Conservation (phyloP, 2,797 vertebrate genomes). For the Anguilla obscura region DNA sequence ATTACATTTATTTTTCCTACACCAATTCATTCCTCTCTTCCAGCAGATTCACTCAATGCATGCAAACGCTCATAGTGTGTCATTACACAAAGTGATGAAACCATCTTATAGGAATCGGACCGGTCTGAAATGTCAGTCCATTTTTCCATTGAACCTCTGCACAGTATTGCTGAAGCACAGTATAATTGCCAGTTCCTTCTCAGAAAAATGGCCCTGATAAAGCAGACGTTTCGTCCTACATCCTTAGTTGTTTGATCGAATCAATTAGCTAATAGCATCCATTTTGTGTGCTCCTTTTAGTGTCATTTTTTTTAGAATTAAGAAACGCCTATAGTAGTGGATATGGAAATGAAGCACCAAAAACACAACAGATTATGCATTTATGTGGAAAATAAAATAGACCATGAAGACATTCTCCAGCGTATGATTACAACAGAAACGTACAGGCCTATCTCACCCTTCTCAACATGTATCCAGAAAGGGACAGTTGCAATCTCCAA, state of each 20-base stretch:
- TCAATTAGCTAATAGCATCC: constrained; percentile 41
- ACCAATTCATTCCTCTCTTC: neutral
- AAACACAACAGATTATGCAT: constrained; percentile 25
- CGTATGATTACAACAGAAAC: neutral
- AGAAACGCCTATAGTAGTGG: neutral
- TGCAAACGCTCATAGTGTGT: neutral
- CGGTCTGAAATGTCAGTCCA: neutral
- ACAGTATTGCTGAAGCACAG: neutral
- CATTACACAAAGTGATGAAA: neutral
- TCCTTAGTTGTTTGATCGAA: constrained; percentile 40
- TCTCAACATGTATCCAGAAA: neutral
- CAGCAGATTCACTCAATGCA: neutral
- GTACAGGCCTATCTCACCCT: neutral
- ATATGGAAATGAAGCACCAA: neutral
- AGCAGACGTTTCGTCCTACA: neutral
- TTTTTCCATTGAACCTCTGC: neutral
- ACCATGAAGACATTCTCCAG: constrained; percentile 6
- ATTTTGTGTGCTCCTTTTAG: neutral
- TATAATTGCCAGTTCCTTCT: neutral
- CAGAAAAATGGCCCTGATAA: neutral
- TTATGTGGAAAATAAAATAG: constrained; percentile 25
- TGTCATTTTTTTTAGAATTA: neutral
- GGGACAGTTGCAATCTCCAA: neutral
- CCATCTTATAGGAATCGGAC: neutral
- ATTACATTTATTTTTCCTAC: neutral